Conservation (phyloP, 2,888 invertebrate species). For the Amblyteles armatorius region DNA sequence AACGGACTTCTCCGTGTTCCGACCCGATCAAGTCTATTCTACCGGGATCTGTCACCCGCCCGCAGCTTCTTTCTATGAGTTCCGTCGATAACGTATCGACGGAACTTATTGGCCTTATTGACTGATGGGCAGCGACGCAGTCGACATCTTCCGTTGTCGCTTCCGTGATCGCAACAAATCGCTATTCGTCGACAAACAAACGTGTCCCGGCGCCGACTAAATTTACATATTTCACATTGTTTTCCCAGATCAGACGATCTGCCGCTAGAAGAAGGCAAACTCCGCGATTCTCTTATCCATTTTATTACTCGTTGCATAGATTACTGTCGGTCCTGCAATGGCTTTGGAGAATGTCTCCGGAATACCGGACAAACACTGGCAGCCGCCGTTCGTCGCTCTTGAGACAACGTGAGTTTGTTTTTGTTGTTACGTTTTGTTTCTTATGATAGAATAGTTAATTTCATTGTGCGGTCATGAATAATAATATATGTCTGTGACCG, state of each 20-base stretch:
- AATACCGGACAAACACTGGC: slow-evolving; percentile 95
- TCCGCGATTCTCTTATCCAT: background rate
- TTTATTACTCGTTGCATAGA: background rate
- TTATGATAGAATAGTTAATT: background rate
- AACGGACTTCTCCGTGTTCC: background rate
- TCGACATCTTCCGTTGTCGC: background rate
- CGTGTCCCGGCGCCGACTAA: background rate
- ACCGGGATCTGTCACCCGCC: background rate
- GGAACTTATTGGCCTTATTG: background rate
- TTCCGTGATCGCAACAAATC: background rate
- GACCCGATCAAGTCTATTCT: background rate
- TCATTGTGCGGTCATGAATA: background rate
- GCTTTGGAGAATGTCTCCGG: slow-evolving; percentile 87
- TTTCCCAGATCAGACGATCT: background rate
- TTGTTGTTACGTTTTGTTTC: background rate
- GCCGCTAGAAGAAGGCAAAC: background rate
- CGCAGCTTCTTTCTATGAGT: background rate
- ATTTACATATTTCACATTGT: background rate
- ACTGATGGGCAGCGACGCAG: background rate
- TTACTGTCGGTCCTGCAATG: slow-evolving; percentile 68
- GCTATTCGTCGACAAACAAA: background rate
- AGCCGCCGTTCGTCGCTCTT: slow-evolving; percentile 92
- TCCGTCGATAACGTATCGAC: background rate
- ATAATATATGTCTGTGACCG: background rate
- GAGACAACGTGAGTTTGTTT: slow-evolving; percentile 90